Evolutionary conservation across 2,888 invertebrate species (phyloP).

Genomic region (Arge pagana): DNA sequence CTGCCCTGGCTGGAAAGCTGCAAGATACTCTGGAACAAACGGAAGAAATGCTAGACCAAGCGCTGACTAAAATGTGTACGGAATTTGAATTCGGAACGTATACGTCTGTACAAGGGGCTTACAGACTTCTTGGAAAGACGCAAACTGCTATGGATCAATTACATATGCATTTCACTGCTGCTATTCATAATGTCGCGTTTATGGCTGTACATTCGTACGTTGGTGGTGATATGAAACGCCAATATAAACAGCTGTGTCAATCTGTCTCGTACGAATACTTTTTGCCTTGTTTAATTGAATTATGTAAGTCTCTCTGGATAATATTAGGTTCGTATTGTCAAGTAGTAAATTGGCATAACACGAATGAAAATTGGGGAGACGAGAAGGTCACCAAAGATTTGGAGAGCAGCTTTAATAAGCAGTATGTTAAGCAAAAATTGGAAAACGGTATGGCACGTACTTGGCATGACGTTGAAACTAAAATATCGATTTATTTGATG

Average conservation of each 20-base stretch:
- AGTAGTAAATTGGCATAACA: constrained; percentile 77
- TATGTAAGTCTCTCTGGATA: constrained; percentile 85
- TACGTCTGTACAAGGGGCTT: constrained; percentile 83
- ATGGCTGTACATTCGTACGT: constrained; percentile 64
- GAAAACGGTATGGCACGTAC: constrained; percentile 84
- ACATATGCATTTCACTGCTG: constrained; percentile 93
- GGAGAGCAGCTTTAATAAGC: constrained; percentile 71
- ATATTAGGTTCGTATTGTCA: constrained; percentile 81
- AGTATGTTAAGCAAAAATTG: constrained; percentile 85
- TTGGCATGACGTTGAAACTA: constrained; percentile 94
- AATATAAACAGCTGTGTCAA: constrained; percentile 83
- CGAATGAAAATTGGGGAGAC: constrained; percentile 49
- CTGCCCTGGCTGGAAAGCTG: constrained; percentile 81
- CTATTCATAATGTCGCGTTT: constrained; percentile 81
- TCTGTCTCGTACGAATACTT: constrained; percentile 65
- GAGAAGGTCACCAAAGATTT: constrained; percentile 61
- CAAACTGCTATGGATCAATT: constrained; percentile 93
- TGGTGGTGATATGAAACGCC: constrained; percentile 66
- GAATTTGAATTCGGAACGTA: constrained; percentile 73
- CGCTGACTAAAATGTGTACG: constrained; percentile 73
- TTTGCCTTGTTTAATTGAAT: constrained; percentile 77
- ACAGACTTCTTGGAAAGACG: constrained; percentile 86
- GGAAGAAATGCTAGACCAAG: constrained; percentile 88
- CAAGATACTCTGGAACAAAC: constrained; percentile 91
- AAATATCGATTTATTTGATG: constrained; percentile 80